Evolutionary conservation across 2,888 invertebrate genomes (phyloP), one percentile per base, ranked within the genome.

Genomic region (Schizaphis graminum): DNA sequence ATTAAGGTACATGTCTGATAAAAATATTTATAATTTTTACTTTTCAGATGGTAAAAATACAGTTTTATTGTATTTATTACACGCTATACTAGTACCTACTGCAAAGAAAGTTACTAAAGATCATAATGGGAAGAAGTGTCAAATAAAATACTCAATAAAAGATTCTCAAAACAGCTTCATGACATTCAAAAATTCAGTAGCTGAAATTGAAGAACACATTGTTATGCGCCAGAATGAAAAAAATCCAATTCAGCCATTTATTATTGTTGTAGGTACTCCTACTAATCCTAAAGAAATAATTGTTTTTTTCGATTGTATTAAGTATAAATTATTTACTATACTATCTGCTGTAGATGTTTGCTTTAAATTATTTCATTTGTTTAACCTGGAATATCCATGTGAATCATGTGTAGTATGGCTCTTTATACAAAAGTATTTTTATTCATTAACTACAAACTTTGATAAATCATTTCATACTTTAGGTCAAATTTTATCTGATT

Each of bases 41-140:
- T 57, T 57, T 89, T 49, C n/a, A 89, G 89, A 89, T 57, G 57
- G 57, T 57, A 57, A 26, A 26, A 56, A 89, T 57, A 57, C 89
- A 57, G 57, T 89, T 11, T 24, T 89, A 44, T 57, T 89, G 21
- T 57, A 89, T 57, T 89, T 89, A 89, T 56, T 89, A 24, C 89
- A 57, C 57, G 57, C 89, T 11, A 56, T 57, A 41, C 57, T 89
- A 56, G 56, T 56, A 21, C 88, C 88, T 3, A 88, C 88, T 8
- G 56, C 88, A 16, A 88, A 57, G 44, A 89, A 57, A 89, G 10
- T 89, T 11, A 89, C 56, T 11, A 89, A 28, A 35, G 53, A 88
- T 56, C 35, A 89, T 87, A 56, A 89, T 89, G 57, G 57, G 24
- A 57, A 57, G 44, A 57, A 28, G 44, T 57, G 44, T 44, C 57